Percentiles rank a stretch among this genome's conserved stretches.
Evolutionary conservation across 1,140 invertebrate genomes (phyloP).

Genomic region (Diachasmimorpha longicaudata): DNA sequence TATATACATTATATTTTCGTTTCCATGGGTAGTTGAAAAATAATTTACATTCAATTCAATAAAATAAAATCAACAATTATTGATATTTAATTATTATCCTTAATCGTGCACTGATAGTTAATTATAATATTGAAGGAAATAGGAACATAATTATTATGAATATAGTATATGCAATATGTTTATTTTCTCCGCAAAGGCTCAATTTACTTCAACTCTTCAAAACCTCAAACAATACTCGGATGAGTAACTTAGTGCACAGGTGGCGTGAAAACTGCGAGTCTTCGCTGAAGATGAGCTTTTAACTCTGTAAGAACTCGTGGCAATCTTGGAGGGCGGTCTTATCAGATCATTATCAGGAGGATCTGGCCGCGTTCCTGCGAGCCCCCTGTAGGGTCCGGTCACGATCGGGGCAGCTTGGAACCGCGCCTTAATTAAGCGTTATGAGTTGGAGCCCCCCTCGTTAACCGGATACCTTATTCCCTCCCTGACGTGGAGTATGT

Average conservation of each 20-base stretch:
- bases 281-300: neutral
- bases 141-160: too few species aligned
- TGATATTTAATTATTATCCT: too few species aligned
- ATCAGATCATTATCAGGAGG: constrained; percentile 60
- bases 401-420: constrained; percentile 55
- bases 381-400: constrained; percentile 49
- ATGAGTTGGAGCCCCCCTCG: constrained; percentile 59
- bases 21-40: too few species aligned
- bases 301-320: constrained; percentile 19
- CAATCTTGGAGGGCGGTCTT: constrained; percentile 60
- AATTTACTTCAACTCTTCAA: too few species aligned
- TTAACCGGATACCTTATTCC: constrained; percentile 55
- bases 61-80: too few species aligned
- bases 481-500: constrained; percentile 28
- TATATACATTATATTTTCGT: too few species aligned
- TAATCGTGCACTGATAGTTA: too few species aligned
- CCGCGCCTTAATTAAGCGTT: constrained; percentile 63
- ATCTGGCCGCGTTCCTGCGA: constrained; percentile 58
- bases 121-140: too few species aligned
- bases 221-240: neutral
- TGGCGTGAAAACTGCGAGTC: neutral
- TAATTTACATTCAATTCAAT: too few species aligned
- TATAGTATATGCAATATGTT: too few species aligned
- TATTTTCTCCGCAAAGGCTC: too few species aligned
- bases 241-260: neutral